Percentiles rank a stretch among this genome's conserved stretches.
Evolutionary conservation across 2,113 vertebrate genomes (phyloP).

Genomic region (Myotis brandtii): DNA sequence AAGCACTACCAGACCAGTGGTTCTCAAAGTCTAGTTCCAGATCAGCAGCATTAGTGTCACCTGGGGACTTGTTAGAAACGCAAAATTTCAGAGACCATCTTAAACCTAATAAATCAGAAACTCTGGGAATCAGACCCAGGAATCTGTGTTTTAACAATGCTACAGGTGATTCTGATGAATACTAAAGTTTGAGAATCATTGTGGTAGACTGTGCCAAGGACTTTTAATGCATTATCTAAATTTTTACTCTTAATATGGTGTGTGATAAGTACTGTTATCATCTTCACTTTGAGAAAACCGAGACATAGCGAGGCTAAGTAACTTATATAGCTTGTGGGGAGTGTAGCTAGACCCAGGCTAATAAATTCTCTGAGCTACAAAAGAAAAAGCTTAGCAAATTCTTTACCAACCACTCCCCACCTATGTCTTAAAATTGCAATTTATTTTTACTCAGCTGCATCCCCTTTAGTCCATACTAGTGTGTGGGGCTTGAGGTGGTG

Average conservation of each 20-base stretch:
- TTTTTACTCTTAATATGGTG: background rate
- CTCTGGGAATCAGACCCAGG: background rate
- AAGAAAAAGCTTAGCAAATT: background rate
- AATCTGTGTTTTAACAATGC: background rate
- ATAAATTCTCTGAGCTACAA: conserved; percentile 13
- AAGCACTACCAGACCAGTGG: background rate
- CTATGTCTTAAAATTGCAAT: background rate
- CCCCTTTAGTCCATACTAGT: background rate
- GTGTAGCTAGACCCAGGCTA: background rate
- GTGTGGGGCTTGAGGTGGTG: background rate
- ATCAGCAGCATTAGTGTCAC: background rate
- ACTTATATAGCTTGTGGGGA: background rate
- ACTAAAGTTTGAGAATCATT: background rate
- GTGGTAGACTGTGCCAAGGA: background rate
- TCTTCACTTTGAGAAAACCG: conserved; percentile 1
- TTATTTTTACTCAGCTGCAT: background rate
- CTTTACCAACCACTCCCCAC: background rate
- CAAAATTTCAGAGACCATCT: background rate
- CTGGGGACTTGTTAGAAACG: background rate
- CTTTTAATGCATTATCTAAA: background rate
- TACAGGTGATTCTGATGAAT: background rate
- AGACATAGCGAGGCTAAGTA: background rate
- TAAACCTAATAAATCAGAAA: background rate
- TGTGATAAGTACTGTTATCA: background rate
- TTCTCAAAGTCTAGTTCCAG: background rate